Base-by-base conservation (phyloP, 2,797 vertebrate species). In the Geotrypetes seraphini region DNA sequence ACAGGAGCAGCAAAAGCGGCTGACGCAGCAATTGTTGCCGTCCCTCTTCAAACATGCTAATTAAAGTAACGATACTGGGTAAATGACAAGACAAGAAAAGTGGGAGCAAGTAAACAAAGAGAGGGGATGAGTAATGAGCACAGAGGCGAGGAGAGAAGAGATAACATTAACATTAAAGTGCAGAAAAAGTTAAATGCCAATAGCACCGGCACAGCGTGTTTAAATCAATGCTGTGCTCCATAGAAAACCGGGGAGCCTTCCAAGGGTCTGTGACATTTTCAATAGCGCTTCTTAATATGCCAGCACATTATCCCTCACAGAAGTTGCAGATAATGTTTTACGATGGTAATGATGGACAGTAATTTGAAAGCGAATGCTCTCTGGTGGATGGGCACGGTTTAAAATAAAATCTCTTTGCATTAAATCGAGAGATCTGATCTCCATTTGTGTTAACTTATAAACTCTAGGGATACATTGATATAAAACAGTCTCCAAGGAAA, bases 61-160 rank as follows among this genome's bases (percentile, higher is more conserved):
- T 61, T 69, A 60, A 73, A 55, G 39, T 68, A 66, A 66, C 68
- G 53, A 66, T 63, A 51, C 60, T 53, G 53, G 68, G 59, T 61
- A 60, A 59, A 58, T 45, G 64, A 69, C 67, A 59, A 42, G 55
- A 50, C 3, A 13, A 57, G 48, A 57, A 37, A 62, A 53, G 35
- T 52, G 36, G 39, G 47, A 49, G 44, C 49, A 51, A 64, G 52
- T 63, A 60, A 63, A 49, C 41, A 50, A 52, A 60, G 43, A 46
- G 60, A 25, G 34, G n/a, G n/a, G 40, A 45, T 48, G 42, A 42
- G 44, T 44, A 42, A 71, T 67, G 58, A 66, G 60, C 56, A 55
- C 37, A 34, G 27, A 36, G 33, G 39, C 20, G 28, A 48, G 54
- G 63, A 53, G 41, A 60, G 53, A 55, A 46, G 27, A 47, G 21